Evolutionary conservation across 1,140 invertebrate species (phyloP).

Genomic region (Pogonomyrmex barbatus): DNA sequence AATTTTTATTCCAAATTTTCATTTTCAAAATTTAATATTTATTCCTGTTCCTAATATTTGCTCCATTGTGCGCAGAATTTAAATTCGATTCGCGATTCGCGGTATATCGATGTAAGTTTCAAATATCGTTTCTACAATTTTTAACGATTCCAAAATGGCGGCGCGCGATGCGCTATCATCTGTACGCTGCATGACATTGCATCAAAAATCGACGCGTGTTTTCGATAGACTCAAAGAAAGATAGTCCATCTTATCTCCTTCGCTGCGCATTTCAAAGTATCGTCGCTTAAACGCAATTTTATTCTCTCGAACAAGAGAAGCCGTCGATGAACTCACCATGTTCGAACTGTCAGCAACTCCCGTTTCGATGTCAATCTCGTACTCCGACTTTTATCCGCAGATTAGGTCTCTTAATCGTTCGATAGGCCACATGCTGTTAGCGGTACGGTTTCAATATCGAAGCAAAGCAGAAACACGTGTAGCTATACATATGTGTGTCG

Average conservation of each 20-base stretch:
- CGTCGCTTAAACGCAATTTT: neutral
- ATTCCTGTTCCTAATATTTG: no score
- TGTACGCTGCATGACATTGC: no score
- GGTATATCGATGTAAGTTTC: slow-evolving; percentile 7
- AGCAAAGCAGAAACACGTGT: neutral
- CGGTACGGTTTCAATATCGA: neutral
- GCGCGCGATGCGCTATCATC: neutral
- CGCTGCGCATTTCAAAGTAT: neutral
- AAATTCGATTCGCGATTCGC: neutral
- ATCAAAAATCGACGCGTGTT: neutral
- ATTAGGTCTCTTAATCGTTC: neutral
- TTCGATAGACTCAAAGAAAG: neutral
- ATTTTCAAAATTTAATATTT: no score
- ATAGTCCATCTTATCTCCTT: neutral
- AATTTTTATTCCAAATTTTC: no score
- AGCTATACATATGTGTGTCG: neutral
- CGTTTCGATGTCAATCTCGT: neutral
- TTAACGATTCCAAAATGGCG: slow-evolving; percentile 17
- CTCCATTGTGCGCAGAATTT: neutral
- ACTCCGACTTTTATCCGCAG: neutral
- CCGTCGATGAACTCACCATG: neutral
- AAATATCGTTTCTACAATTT: neutral
- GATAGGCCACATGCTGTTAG: neutral
- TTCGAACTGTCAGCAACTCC: neutral
- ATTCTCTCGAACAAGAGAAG: neutral